Conservation (phyloP, 2,888 invertebrate genomes). For the Drosophila tanythrix region DNA sequence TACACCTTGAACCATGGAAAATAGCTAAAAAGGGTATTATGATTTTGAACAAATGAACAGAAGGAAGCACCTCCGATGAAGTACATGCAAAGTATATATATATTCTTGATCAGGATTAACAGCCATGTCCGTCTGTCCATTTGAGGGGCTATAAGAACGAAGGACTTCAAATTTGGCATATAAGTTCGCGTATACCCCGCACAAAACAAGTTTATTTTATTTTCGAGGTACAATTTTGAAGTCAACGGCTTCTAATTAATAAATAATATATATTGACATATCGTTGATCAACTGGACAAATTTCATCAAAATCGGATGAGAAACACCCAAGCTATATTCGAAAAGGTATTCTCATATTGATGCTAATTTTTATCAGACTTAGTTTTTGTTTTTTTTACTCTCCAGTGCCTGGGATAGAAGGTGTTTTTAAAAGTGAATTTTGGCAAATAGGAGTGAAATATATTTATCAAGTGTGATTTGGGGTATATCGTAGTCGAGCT, state of each 20-base stretch:
- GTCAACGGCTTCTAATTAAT: neutral
- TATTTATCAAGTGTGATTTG: neutral
- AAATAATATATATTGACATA: neutral
- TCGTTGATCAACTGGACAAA: neutral
- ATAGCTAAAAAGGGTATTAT: neutral
- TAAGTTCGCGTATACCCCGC: neutral
- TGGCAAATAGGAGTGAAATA: neutral
- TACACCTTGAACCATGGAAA: neutral
- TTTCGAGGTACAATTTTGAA: neutral
- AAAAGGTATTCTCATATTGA: neutral
- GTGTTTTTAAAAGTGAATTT: neutral
- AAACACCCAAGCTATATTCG: neutral
- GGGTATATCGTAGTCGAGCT: neutral
- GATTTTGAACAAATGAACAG: neutral
- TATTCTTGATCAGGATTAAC: neutral
- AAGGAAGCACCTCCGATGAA: neutral
- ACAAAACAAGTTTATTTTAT: neutral
- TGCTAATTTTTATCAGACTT: neutral
- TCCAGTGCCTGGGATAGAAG: neutral
- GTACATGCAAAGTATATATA: neutral
- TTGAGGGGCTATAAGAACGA: neutral
- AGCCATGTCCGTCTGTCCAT: neutral
- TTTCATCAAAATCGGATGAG: neutral
- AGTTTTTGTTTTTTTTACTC: neutral
- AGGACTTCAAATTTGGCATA: neutral